Percentiles rank a stretch among this genome's conserved stretches.
Conservation (phyloP, 1,140 invertebrate genomes). For the Apis mellifera region DNA sequence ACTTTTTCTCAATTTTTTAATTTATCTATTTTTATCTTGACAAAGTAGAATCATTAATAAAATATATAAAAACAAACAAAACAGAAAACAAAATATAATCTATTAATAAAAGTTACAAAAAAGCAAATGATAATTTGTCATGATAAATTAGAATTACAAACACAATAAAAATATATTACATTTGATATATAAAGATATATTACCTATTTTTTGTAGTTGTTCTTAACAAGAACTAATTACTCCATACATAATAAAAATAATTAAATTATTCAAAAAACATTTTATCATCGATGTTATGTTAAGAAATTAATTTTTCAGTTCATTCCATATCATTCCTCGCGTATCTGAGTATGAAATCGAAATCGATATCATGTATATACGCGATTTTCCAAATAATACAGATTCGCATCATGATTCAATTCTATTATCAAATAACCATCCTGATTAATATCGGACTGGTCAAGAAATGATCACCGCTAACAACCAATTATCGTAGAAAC, state of each 20-base stretch:
- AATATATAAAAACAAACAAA: too few species aligned
- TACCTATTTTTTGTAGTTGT: too few species aligned
- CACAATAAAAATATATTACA: neutral
- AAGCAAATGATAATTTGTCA: neutral
- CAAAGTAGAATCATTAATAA: too few species aligned
- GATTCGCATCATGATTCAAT: neutral
- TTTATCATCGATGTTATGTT: neutral
- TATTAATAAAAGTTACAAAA: neutral
- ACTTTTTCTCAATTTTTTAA: too few species aligned
- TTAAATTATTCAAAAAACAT: neutral
- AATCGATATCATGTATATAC: constrained; percentile 4
- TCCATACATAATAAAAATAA: neutral
- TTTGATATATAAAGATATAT: neutral
- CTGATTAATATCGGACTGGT: neutral
- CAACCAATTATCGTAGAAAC: constrained; percentile 27
- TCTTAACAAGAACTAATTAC: neutral
- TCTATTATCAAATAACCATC: neutral
- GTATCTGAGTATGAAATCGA: constrained; percentile 15
- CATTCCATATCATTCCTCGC: neutral
- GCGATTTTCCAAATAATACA: neutral
- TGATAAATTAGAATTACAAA: neutral
- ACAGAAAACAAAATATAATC: too few species aligned
- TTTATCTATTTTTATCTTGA: too few species aligned
- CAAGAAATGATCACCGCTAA: constrained; percentile 6
- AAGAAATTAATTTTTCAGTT: neutral